These are phyloP conservation scores for Leptinotarsa juncta DNA, from an alignment of 2,888 invertebrate species.

Conservation along the genomic window DNA sequence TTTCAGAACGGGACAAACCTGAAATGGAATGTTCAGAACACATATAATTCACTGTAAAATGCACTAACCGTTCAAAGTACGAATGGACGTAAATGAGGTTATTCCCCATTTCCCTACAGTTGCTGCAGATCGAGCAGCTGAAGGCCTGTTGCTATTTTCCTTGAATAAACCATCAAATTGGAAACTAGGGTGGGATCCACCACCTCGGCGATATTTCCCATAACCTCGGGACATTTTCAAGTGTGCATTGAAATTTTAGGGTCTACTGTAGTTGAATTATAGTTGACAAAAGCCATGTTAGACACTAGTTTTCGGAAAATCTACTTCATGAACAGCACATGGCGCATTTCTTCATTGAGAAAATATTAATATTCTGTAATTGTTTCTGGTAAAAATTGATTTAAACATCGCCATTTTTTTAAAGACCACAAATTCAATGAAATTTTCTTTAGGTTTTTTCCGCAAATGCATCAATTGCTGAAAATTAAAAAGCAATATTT, in stretches of 20 bases:
- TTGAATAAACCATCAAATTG: conserved; percentile 76
- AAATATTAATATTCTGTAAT: conserved; percentile 21
- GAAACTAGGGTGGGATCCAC: conserved; percentile 68
- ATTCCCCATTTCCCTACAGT: conserved; percentile 95
- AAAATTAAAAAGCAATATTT: background rate
- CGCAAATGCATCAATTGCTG: background rate
- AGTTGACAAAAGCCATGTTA: conserved; percentile 35
- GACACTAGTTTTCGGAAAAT: background rate
- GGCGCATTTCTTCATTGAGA: conserved; percentile 5
- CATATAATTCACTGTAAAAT: conserved; percentile 5
- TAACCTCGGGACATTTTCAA: conserved; percentile 65
- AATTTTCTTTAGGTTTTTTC: background rate
- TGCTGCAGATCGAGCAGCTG: conserved; percentile 89
- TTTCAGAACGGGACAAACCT: conserved; percentile 48
- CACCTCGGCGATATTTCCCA: conserved; percentile 66
- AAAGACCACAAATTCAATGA: conserved; percentile 15
- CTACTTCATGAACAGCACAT: conserved; percentile 6
- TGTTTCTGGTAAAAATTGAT: conserved; percentile 33
- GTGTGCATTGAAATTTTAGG: conserved; percentile 27
- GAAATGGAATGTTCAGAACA: conserved; percentile 8
- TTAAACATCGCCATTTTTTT: conserved; percentile 46
- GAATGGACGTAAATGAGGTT: conserved; percentile 91
- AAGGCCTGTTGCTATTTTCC: conserved; percentile 87
- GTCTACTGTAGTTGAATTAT: conserved; percentile 9
- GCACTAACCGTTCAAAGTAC: conserved; percentile 79